These are phyloP conservation scores for Nymphicus hollandicus DNA, from an alignment of 2,113 vertebrate genomes.

Conservation along the genomic window DNA sequence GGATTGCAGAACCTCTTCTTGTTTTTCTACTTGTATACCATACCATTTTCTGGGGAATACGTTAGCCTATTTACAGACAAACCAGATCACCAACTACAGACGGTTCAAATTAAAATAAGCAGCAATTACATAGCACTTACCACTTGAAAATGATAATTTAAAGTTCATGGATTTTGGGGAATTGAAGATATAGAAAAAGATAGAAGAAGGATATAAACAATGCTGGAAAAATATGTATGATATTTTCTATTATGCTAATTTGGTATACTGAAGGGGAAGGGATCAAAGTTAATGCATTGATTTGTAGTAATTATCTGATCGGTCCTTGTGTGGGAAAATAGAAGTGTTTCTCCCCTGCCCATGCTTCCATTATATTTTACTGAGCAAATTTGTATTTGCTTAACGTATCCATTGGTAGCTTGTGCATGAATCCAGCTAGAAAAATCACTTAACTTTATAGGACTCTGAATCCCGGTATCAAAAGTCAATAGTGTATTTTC, in stretches of 20 bases:
- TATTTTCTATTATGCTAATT: neutral
- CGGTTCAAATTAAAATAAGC: neutral
- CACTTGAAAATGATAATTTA: neutral
- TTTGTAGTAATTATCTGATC: neutral
- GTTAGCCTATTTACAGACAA: neutral
- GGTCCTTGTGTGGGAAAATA: neutral
- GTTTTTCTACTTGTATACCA: neutral
- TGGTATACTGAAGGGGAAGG: neutral
- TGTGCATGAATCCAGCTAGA: conserved; percentile 29
- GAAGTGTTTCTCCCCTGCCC: neutral
- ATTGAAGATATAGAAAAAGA: neutral
- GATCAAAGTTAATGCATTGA: neutral
- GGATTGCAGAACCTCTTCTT: neutral
- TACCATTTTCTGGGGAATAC: neutral
- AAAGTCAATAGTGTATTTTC: conserved; percentile 62
- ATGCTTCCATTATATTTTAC: neutral
- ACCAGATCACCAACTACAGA: neutral
- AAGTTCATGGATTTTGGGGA: neutral
- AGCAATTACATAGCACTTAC: neutral
- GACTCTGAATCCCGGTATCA: conserved; percentile 43
- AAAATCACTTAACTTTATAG: conserved; percentile 59
- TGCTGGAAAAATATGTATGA: neutral
- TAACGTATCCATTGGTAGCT: neutral
- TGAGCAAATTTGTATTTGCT: neutral
- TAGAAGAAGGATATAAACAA: neutral